Percentiles rank a stretch among this genome's conserved stretches.
Conservation (phyloP, 30 jellyfish, hydroid and myxozoan species). For the Kudoa iwatai region DNA sequence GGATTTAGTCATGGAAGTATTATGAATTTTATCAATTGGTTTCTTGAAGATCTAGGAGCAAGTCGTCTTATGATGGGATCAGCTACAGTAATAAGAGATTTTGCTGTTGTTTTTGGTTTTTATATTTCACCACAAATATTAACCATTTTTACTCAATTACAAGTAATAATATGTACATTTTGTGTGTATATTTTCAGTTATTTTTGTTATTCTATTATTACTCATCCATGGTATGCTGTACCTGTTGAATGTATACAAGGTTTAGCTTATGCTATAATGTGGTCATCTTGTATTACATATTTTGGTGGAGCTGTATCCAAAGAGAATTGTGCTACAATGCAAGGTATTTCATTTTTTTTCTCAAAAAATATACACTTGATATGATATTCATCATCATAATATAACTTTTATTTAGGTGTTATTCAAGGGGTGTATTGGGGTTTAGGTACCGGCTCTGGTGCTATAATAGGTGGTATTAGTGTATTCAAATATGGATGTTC, state of each 20-base stretch:
- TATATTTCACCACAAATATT: slow-evolving; percentile 14
- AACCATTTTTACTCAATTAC: slow-evolving; percentile 16
- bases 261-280: slow-evolving; percentile 29
- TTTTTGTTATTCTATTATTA: slow-evolving; percentile 30
- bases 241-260: slow-evolving; percentile 77
- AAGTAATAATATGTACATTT: slow-evolving; percentile 22
- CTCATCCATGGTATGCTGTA: slow-evolving; percentile 70
- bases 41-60: slow-evolving; percentile 82
- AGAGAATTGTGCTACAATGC: slow-evolving; percentile 57
- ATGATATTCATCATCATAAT: too few relatives aligned
- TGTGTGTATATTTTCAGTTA: slow-evolving; percentile 30
- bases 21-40: slow-evolving; percentile 86
- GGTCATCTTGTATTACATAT: slow-evolving; percentile 87
- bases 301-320: slow-evolving; percentile 72
- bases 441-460: slow-evolving; percentile 78
- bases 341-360: too few relatives aligned
- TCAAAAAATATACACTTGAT: too few relatives aligned
- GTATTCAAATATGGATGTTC: slow-evolving; percentile 19
- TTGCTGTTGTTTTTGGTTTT: slow-evolving; percentile 31
- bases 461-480: slow-evolving; percentile 45
- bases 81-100: slow-evolving; percentile 38
- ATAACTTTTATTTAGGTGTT: slow-evolving; percentile 52
- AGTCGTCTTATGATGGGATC: slow-evolving; percentile 80
- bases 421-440: slow-evolving; percentile 94
- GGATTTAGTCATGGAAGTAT: slow-evolving; percentile 91